Evolutionary conservation across 2,797 vertebrate genomes (phyloP), one percentile per base, ranked within the genome.

Genomic region (Cuculus canorus): DNA sequence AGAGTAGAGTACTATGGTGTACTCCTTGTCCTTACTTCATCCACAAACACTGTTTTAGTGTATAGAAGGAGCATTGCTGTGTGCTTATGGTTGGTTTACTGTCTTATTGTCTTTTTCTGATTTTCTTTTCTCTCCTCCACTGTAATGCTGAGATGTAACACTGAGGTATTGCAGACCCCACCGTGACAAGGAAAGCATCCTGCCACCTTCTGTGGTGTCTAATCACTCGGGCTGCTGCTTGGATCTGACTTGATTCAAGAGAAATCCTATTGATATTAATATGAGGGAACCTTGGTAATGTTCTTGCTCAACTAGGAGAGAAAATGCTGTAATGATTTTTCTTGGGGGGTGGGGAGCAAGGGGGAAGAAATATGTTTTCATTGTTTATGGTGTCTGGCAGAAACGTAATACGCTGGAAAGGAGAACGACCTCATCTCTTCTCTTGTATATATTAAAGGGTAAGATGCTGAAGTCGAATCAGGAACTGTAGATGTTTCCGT

Each of bases 391-490:
- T 35, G 63, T 71, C 69, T 90, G 47, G 45, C 45, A 10, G 76
- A 86, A 88, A 90, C 16, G 25, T 83, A 89, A 65, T 89, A 82
- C 0, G 1, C 41, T 90, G 37, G 59, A 66, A 86, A 81, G 64
- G 56, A 91, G 77, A 92, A 56, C 7, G 0, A 52, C 45, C n/a
- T 93, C 69, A 69, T 93, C 56, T 87, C 25, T 70, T 66, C 23
- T 89, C 82, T 69, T 69, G 54, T 86, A 32, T 92, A 14, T 92
- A 52, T 95, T 82, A 86, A 86, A 96, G 41, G 47, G 60, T 68
- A 56, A 93, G 64, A 71, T 73, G 65, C 54, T 79, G 43, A 89
- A 92, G 68, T 92, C 45, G 56, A 82, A 89, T 89, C 30, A 52
- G 61, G 43, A 92, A 35, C 69, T 22, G 48, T 86, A 88, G 43